Conservation (phyloP, 2,888 invertebrate species). For the Ophion costatus region DNA sequence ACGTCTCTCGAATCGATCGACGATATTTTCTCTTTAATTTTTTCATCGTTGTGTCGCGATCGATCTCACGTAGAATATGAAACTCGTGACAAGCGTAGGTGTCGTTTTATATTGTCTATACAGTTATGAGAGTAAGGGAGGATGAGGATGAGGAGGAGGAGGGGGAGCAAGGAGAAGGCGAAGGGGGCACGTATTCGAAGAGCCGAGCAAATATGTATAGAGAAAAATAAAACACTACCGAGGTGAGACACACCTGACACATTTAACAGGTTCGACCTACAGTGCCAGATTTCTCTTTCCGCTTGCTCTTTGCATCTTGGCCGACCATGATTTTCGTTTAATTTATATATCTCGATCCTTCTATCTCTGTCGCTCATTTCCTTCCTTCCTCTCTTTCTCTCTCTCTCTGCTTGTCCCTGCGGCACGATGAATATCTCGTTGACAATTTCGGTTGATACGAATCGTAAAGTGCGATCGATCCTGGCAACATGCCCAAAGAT, state of each 20-base stretch:
- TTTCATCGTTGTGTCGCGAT: constrained; percentile 2
- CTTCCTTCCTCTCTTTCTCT: neutral
- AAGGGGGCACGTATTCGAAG: neutral
- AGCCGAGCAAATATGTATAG: too few species aligned
- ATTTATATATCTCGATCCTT: constrained; percentile 18
- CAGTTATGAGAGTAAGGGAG: neutral
- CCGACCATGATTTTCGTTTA: constrained; percentile 49
- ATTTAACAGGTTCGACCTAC: constrained; percentile 74
- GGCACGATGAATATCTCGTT: neutral
- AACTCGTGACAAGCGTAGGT: neutral
- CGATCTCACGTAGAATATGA: constrained; percentile 16
- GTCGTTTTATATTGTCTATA: neutral
- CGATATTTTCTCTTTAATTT: neutral
- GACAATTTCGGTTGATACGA: neutral
- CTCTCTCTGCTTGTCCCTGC: neutral
- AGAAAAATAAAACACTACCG: neutral
- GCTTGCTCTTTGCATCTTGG: constrained; percentile 62
- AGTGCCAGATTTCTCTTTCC: constrained; percentile 78
- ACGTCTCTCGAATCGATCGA: neutral
- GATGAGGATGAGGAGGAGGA: neutral
- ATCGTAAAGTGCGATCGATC: neutral
- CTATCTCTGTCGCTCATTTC: too few species aligned
- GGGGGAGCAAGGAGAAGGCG: neutral
- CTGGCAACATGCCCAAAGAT: constrained; percentile 1
- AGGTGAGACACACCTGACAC: constrained; percentile 56